Base-by-base conservation (phyloP, 2,797 vertebrate species). In the Oreonectes daqikongensis region DNA sequence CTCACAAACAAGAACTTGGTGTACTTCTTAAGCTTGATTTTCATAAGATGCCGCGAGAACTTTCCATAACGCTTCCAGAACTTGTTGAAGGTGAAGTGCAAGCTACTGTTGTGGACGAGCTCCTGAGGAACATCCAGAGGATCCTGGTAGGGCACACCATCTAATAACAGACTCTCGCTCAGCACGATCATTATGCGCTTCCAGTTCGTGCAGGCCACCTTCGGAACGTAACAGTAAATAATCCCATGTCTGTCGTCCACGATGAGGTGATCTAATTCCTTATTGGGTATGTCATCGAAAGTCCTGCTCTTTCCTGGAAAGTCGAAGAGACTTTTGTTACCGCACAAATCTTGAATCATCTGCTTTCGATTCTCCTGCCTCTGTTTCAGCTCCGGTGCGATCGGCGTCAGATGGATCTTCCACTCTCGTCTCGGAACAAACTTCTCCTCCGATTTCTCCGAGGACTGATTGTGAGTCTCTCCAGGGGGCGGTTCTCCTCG, bases 151-250 rank as follows among this genome's bases (percentile, higher is more conserved):
- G 98, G 97, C 0, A 89, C 85, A 0, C 97, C 96, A 0, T 94
- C 93, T 76, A 93, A 91, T 84, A 95, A 89, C 40, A 97, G 89
- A 85, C 97, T 97, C 86, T 95, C 95, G 0, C 96, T 99, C 3
- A 99, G 92, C 26, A 99, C 92, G 0, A 99, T 99, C 98, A 99
- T 97, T 79, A 99, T 93, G 6, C 97, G 94, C 72, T 99, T 99
- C 98, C 98, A 99, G 92, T 98, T 98, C 81, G 93, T 98, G 89
- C 97, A 99, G 5, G 97, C 97, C 78, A 98, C 98, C 90, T 99
- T 99, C 69, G 98, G 98, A 77, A 99, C 96, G 0, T 99, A 99
- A 88, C 98, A 99, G 92, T 99, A 99, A 89, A 99, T 98, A 72
- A 97, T 85, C 0, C 97, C 97, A 0, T 99, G 98, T 2, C 96